A percentile compares a stretch with the other conserved stretches of the same genome.
Evolutionary conservation across 30 jellyfish, hydroid and myxozoan species (phyloP).

Genomic region (Hydractinia symbiolongicarpus): DNA sequence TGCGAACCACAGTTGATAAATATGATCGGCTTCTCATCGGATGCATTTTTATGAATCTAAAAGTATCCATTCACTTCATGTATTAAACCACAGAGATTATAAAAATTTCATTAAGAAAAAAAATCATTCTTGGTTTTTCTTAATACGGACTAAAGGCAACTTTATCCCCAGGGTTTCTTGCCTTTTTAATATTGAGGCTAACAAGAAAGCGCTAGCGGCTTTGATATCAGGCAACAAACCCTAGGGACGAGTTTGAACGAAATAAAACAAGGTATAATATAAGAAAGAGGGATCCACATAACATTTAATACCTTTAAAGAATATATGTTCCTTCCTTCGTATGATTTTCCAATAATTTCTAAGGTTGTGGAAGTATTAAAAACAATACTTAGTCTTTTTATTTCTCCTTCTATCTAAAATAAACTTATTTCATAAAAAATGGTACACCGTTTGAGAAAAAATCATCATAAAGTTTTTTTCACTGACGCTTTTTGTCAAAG

Average conservation of each 20-base stretch:
- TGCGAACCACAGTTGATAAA: slow-evolving; percentile 72
- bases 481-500: neutral
- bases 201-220: too few species aligned
- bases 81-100: neutral
- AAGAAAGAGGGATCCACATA: too few species aligned
- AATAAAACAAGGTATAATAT: too few species aligned
- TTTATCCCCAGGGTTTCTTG: too few species aligned
- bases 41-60: slow-evolving; percentile 29
- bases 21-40: slow-evolving; percentile 34
- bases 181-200: too few species aligned
- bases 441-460: neutral
- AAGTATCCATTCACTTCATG: neutral
- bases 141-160: too few species aligned
- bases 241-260: neutral
- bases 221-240: neutral
- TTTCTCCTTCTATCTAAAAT: slow-evolving; percentile 58
- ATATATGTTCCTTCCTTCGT: slow-evolving; percentile 27
- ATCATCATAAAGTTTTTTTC: too few species aligned
- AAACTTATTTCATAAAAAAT: neutral
- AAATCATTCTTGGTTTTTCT: too few species aligned
- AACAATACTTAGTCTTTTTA: slow-evolving; percentile 46
- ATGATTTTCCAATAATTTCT: slow-evolving; percentile 52
- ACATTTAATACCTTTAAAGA: slow-evolving; percentile 38
- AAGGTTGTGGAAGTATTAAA: slow-evolving; percentile 32
- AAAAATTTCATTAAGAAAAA: neutral